A percentile compares a stretch with the other conserved stretches of the same genome.
These are phyloP conservation scores for Ormyrus nitidulus DNA, from an alignment of 2,888 invertebrate species.

Conservation along the genomic window DNA sequence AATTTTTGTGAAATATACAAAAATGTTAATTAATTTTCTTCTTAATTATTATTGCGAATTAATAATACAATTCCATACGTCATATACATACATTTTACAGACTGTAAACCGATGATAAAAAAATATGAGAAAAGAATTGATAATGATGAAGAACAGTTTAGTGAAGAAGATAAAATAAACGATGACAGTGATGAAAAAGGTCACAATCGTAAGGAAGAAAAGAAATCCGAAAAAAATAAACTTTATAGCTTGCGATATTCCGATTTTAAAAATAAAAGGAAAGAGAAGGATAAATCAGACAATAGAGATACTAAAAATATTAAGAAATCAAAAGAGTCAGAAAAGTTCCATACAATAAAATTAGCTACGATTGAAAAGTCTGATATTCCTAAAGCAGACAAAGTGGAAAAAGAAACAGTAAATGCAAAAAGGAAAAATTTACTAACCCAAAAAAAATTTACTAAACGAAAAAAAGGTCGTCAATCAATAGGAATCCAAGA, in stretches of 20 bases:
- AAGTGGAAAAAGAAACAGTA: conserved; percentile 41
- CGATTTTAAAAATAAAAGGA: background rate
- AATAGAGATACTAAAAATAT: background rate
- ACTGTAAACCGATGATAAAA: background rate
- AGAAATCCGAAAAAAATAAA: background rate
- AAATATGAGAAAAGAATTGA: background rate
- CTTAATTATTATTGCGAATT: no score
- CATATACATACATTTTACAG: background rate
- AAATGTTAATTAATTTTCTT: no score
- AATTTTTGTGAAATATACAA: no score
- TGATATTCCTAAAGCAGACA: conserved; percentile 23
- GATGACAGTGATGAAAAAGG: conserved; percentile 48
- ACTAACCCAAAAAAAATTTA: background rate
- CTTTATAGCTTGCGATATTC: background rate
- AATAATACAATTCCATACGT: background rate
- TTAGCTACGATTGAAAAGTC: background rate
- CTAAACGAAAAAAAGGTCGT: background rate
- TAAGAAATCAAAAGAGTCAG: background rate
- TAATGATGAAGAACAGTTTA: background rate
- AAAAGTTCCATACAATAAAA: background rate
- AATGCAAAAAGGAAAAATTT: conserved; percentile 39
- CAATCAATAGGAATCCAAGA: background rate
- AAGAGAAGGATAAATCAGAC: background rate
- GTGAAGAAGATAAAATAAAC: conserved; percentile 40
- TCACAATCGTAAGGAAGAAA: background rate